These are phyloP conservation scores for Apamea epomidion DNA, from an alignment of 2,888 invertebrate species.

Conservation along the genomic window DNA sequence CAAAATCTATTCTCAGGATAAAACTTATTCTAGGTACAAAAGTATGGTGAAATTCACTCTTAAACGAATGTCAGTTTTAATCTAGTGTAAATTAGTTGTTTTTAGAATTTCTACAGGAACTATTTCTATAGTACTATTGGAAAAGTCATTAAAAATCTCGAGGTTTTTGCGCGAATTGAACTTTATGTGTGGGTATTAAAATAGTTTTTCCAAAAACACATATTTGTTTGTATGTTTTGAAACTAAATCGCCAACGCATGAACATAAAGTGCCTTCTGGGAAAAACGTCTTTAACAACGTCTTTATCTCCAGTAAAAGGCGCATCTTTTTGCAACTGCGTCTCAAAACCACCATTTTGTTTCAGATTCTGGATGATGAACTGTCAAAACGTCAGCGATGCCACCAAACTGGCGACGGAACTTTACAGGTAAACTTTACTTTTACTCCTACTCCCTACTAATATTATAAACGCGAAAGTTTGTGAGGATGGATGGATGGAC, in stretches of 20 bases:
- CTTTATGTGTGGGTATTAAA: no score
- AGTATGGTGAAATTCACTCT: neutral
- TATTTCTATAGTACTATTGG: neutral
- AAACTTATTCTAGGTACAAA: neutral
- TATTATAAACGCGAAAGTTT: neutral
- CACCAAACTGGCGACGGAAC: slow-evolving; percentile 98
- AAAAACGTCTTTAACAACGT: neutral
- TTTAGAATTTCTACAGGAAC: neutral
- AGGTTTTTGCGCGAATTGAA: neutral
- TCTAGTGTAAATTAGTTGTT: neutral
- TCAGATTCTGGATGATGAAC: slow-evolving; percentile 99
- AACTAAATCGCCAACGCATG: no score
- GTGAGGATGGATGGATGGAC: no score
- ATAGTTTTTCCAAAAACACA: no score
- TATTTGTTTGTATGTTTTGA: neutral
- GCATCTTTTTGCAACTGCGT: neutral
- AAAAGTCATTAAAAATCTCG: neutral
- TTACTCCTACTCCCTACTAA: neutral
- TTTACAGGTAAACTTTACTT: slow-evolving; percentile 94
- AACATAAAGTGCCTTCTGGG: neutral
- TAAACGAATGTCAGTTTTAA: neutral
- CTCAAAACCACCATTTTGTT: slow-evolving; percentile 15
- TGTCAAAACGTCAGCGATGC: slow-evolving; percentile 98
- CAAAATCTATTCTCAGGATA: neutral
- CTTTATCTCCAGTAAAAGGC: neutral